Base-by-base conservation (phyloP, 2,113 vertebrate genomes). In the Sula dactylatra region DNA sequence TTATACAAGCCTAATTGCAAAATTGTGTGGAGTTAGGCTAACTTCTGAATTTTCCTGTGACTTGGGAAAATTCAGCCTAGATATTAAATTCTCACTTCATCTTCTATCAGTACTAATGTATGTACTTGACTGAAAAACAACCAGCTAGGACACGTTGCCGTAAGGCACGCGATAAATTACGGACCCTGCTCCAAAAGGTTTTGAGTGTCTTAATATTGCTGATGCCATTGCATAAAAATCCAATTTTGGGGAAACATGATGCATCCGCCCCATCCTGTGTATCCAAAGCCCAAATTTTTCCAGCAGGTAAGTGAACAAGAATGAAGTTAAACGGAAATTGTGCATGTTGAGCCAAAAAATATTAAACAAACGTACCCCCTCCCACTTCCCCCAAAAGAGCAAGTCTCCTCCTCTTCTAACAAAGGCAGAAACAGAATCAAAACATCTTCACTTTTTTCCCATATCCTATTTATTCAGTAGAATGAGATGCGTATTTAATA, bases 111-210 rank as follows among this genome's bases (percentile, higher is more conserved):
- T 42, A 29, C 12, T 70, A 19, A 27, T 44, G 19, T 49, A 24
- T 38, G 13, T 34, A 69, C 36, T 36, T 55, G n/a, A 77, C 17
- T 73, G 67, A 73, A 73, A 77, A 83, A 4, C 36, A 72, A 13
- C n/a, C 45, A 70, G 54, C 45, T 89, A 40, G 7, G 9, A 52
- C 0, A 0, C 32, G n/a, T 27, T 73, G 15, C 72, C 3, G 1
- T 72, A 52, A 91, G 64, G 50, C 27, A 55, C 40, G 9, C 24
- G 44, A 19, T 86, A 67, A 77, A 32, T 78, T 73, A 65, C 3
- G 84, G 32, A 65, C 24, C 20, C 9, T 29, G 27, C 50, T 86
- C 47, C 40, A 55, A 27, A 94, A 12, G 17, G 34, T 64, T 50
- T 40, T n/a, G 45, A 79, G 10, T 49, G 7, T 47, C n/a, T 82